Conservation (phyloP, 2,888 invertebrate species). For the Cecidostiba fungosa region DNA sequence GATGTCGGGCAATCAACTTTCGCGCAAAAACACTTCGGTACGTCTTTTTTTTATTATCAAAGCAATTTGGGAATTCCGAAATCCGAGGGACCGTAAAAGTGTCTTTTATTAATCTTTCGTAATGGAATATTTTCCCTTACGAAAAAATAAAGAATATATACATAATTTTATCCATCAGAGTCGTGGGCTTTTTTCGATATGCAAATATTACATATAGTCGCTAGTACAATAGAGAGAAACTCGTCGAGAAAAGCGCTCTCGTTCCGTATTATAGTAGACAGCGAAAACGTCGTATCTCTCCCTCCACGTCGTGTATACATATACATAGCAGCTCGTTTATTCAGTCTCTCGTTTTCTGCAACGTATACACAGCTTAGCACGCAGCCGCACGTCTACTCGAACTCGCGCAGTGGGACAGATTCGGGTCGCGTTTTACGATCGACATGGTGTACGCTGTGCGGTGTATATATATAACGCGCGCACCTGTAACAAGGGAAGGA, state of each 20-base stretch:
- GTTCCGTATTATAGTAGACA: neutral
- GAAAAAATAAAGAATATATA: neutral
- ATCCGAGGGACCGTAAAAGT: neutral
- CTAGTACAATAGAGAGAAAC: conserved; percentile 1
- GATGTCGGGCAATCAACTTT: conserved; percentile 44
- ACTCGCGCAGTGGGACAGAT: conserved; percentile 71
- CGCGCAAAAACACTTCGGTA: neutral
- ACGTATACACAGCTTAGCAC: neutral
- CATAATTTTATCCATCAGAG: neutral
- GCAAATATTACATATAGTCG: neutral
- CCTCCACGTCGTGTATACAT: neutral
- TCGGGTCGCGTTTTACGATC: conserved; percentile 76
- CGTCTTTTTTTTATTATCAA: conserved; percentile 30
- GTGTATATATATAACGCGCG: conserved; percentile 13
- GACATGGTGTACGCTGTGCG: conserved; percentile 58
- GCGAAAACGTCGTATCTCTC: conserved; percentile 11
- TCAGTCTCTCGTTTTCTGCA: neutral
- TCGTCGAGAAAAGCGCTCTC: conserved; percentile 6
- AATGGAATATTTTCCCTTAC: neutral
- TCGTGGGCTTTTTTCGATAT: neutral
- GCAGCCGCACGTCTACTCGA: conserved; percentile 54
- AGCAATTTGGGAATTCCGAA: conserved; percentile 18
- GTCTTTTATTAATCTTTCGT: neutral
- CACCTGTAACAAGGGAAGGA: conserved; percentile 66
- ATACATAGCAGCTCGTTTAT: neutral